phyloP scores from a whole-genome alignment of 1,140 invertebrate genomes.

The Himalopsyche phryganea region DNA sequence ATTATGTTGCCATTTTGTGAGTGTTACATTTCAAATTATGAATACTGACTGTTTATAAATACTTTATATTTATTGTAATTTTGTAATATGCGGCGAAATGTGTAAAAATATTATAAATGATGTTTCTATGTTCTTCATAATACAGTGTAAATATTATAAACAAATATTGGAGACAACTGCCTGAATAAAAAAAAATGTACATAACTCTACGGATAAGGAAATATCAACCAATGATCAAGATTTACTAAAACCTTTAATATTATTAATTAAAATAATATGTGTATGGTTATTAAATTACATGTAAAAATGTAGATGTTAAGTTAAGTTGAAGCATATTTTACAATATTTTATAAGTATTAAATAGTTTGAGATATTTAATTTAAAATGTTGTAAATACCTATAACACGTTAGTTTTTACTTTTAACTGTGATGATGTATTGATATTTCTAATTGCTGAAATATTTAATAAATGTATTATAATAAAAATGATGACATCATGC shows the following conservation, averaged over 20 bases:
- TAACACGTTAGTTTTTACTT: slow-evolving; percentile 32
- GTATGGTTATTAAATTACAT: slow-evolving; percentile 2
- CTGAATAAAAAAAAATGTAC: slow-evolving; percentile 1
- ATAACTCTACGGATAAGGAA: background rate
- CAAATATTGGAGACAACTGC: background rate
- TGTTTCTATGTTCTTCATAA: too few species aligned
- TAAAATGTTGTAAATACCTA: slow-evolving; percentile 30
- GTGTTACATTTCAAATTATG: too few species aligned
- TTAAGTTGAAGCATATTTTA: slow-evolving; percentile 24
- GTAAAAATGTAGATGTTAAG: slow-evolving; percentile 1
- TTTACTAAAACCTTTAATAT: slow-evolving; percentile 11
- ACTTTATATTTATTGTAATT: too few species aligned
- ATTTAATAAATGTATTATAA: slow-evolving; percentile 32
- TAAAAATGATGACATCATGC: slow-evolving; percentile 9
- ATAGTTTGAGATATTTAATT: slow-evolving; percentile 32
- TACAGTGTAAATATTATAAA: background rate
- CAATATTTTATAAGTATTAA: slow-evolving; percentile 25
- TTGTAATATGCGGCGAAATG: too few species aligned
- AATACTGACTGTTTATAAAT: too few species aligned
- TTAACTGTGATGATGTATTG: slow-evolving; percentile 36
- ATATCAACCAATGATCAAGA: slow-evolving; percentile 1
- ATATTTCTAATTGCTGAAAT: slow-evolving; percentile 30
- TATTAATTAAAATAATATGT: slow-evolving; percentile 8
- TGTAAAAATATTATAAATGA: too few species aligned
- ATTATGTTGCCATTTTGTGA: too few species aligned